Percentiles rank a stretch among this genome's conserved stretches.
Evolutionary conservation across 2,888 invertebrate genomes (phyloP).

Genomic region (Limenitis camilla): DNA sequence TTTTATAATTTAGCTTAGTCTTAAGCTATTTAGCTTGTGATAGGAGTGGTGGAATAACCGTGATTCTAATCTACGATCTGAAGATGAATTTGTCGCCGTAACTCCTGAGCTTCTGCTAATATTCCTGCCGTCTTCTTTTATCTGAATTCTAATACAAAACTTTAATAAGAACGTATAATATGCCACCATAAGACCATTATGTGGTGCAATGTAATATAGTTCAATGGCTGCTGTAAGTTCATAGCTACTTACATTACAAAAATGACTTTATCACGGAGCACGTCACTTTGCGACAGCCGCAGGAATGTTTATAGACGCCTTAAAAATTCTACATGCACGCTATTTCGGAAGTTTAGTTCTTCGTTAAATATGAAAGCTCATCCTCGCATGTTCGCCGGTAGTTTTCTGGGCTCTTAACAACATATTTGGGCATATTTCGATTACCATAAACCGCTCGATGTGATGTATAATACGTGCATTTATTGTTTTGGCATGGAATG

Average conservation of each 20-base stretch:
- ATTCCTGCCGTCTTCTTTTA: no score
- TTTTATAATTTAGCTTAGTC: no score
- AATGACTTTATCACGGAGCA: conserved; percentile 53
- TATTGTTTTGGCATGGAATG: conserved; percentile 44
- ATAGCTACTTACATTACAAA: conserved; percentile 47
- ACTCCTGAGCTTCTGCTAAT: no score
- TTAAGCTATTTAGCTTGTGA: no score
- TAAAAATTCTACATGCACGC: conserved; percentile 62
- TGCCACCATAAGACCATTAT: no score
- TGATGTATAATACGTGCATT: conserved; percentile 64
- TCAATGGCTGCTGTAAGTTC: conserved; percentile 37
- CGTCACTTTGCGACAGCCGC: conserved; percentile 50
- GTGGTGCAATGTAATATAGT: no score
- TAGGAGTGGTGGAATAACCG: no score
- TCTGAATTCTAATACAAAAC: no score
- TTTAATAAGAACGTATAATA: no score
- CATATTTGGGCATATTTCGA: conserved; percentile 75
- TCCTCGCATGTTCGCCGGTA: conserved; percentile 70
- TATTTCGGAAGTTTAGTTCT: conserved; percentile 56
- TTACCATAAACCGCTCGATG: conserved; percentile 73
- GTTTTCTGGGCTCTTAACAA: conserved; percentile 71
- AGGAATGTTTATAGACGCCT: conserved; percentile 59
- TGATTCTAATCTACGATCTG: no score
- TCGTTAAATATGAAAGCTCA: conserved; percentile 70
- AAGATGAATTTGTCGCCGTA: no score